Base-by-base conservation (phyloP, 1,140 invertebrate genomes). In the Drosophila ercepeae region DNA sequence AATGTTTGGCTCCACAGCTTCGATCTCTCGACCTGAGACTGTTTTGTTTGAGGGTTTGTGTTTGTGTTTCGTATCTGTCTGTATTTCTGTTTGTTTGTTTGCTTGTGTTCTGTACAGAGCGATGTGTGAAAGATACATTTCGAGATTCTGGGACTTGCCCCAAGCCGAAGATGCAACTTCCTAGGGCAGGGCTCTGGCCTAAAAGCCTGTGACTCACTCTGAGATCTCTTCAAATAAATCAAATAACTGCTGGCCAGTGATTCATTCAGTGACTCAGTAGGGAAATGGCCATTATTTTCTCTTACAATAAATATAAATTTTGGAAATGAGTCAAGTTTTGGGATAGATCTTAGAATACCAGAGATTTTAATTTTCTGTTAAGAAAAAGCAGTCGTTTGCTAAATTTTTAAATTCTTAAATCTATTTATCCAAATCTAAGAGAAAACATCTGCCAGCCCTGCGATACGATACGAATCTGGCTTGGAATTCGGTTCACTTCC, bases 121-220 rank as follows among this genome's bases (percentile, higher is more conserved):
- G 0, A 67, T 67, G 63, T 72, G 68, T 71, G 67, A 71, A 71
- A 52, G 64, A 71, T 65, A 67, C 67, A 71, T 46, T 72, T 72
- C 34, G 21, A 69, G 63, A 69, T 69, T 25, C n/a, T n/a, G n/a
- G n/a, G n/a, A n/a, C 64, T 13, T 41, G 58, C 14, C 16, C 19
- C 3, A 0, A 39, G 16, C 19, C 9, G 27, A 2, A 29, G 60
- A 18, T 68, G 65, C 65, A 68, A 18, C 29, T 23, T 16, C 7
- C 32, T 69, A 11, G 29, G 29, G 29, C 29, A 69, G 65, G 61
- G 61, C 49, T 48, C 16, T 48, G 55, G 49, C 29, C 23, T n/a
- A 48, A 11, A 16, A 54, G 16, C n/a, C 6, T 9, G 34, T 70
- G 64, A 70, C 45, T 52, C 63, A 67, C 5, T 14, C 34, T 11